These are phyloP conservation scores for Nibea albiflora DNA, from an alignment of 2,113 vertebrate species.

Conservation along the genomic window DNA sequence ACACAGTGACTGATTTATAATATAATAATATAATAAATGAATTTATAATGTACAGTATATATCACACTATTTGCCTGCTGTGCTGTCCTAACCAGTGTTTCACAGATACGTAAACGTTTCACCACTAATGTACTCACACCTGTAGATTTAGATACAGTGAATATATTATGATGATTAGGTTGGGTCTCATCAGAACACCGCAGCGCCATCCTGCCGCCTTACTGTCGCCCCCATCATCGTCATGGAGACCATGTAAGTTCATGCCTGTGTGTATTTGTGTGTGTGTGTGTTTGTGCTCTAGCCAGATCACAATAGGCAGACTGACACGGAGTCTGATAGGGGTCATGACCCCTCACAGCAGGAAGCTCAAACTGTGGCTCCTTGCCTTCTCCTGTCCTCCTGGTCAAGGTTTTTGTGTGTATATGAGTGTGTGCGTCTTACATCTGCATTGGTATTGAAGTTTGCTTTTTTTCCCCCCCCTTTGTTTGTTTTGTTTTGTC, in stretches of 20 bases:
- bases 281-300: constrained; percentile 58
- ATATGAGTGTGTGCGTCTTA: constrained; percentile 20
- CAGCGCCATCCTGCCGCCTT: constrained; percentile 92
- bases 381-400: constrained; percentile 76
- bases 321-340: constrained; percentile 99
- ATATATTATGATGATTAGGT: constrained; percentile 51
- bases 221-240: constrained; percentile 93
- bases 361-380: constrained; percentile 86
- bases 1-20: background rate
- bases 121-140: background rate
- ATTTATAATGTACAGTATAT: background rate
- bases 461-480: background rate
- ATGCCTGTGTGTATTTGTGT: constrained; percentile 79
- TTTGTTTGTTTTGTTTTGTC: background rate
- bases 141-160: constrained; percentile 44
- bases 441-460: constrained; percentile 29
- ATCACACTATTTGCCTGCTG: background rate
- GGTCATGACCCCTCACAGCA: constrained; percentile 90
- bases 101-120: background rate
- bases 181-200: constrained; percentile 65
- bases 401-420: constrained; percentile 84
- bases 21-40: background rate
- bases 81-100: background rate
- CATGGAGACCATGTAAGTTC: constrained; percentile 98
- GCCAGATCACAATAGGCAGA: constrained; percentile 91